A percentile compares a stretch with the other conserved stretches of the same genome.
These are phyloP conservation scores for Donacobius atricapilla DNA, from an alignment of 2,113 vertebrate species.

Conservation along the genomic window DNA sequence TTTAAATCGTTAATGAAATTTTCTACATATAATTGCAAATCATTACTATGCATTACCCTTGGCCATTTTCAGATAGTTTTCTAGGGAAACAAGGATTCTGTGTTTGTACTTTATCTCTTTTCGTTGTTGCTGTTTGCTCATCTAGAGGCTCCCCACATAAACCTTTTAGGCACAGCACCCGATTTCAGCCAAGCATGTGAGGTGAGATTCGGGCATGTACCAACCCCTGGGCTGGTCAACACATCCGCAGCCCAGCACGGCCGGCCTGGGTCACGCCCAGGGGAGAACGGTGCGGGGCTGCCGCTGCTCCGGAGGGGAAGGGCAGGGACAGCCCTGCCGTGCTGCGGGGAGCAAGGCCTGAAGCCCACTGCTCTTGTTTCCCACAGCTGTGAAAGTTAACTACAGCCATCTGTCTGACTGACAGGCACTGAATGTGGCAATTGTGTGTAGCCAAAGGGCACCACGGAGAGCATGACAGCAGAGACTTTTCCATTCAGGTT, in stretches of 20 bases:
- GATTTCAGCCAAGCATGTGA: neutral
- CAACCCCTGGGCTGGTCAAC: neutral
- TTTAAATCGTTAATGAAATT: neutral
- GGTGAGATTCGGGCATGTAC: accelerated
- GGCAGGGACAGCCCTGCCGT: neutral
- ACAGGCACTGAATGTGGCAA: neutral
- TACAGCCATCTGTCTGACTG: neutral
- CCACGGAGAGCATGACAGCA: neutral
- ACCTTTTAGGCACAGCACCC: neutral
- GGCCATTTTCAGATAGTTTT: neutral
- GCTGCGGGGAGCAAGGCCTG: accelerated
- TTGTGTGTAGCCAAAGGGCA: neutral
- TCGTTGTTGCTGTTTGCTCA: neutral
- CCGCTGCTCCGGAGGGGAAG: accelerated
- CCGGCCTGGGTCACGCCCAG: neutral
- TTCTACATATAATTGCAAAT: neutral
- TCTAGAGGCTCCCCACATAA: neutral
- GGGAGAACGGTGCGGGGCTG: accelerated
- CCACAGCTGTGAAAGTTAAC: neutral
- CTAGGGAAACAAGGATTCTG: neutral
- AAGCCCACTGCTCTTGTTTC: neutral
- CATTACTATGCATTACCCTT: neutral
- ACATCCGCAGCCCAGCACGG: accelerated
- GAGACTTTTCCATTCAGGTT: neutral
- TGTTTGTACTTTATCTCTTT: neutral